Evolutionary conservation across 2,888 invertebrate species (phyloP).

Genomic region (Cosmia pyralina): DNA sequence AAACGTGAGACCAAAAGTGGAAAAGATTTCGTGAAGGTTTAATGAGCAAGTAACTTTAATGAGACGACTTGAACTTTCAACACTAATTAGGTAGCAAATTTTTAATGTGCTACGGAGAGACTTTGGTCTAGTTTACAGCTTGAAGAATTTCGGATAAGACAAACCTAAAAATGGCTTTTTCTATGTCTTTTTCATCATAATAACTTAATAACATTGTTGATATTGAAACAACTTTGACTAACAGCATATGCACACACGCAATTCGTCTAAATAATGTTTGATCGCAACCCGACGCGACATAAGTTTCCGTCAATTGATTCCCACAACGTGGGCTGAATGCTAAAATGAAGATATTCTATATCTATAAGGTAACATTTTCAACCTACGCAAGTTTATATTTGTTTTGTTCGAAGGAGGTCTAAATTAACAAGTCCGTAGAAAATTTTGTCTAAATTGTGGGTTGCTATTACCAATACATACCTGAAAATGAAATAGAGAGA

Average conservation of each 20-base stretch:
- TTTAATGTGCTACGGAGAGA: slow-evolving; percentile 3
- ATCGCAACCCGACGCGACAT: slow-evolving; percentile 8
- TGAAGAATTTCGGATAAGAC: background rate
- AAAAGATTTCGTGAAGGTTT: slow-evolving; percentile 8
- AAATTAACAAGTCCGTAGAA: no score
- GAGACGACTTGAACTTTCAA: slow-evolving; percentile 25
- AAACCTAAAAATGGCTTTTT: background rate
- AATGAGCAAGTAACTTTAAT: slow-evolving; percentile 33
- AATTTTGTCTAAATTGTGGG: background rate
- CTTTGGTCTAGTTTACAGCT: background rate
- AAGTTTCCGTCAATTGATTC: slow-evolving; percentile 27
- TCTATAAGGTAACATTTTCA: slow-evolving; percentile 3
- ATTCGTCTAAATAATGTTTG: slow-evolving; percentile 7
- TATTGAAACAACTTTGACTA: no score
- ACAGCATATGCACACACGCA: background rate
- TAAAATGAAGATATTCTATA: slow-evolving; percentile 11
- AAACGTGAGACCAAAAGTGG: background rate
- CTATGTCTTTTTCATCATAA: background rate
- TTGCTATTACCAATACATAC: background rate
- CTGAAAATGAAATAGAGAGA: background rate
- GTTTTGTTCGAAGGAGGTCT: background rate
- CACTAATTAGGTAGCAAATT: slow-evolving; percentile 24
- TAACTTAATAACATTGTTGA: background rate
- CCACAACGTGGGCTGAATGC: slow-evolving; percentile 30
- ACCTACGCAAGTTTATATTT: background rate